Evolutionary conservation across 2,888 invertebrate species (phyloP), one percentile per base, ranked within the genome.

Genomic region (Mimas tiliae): DNA sequence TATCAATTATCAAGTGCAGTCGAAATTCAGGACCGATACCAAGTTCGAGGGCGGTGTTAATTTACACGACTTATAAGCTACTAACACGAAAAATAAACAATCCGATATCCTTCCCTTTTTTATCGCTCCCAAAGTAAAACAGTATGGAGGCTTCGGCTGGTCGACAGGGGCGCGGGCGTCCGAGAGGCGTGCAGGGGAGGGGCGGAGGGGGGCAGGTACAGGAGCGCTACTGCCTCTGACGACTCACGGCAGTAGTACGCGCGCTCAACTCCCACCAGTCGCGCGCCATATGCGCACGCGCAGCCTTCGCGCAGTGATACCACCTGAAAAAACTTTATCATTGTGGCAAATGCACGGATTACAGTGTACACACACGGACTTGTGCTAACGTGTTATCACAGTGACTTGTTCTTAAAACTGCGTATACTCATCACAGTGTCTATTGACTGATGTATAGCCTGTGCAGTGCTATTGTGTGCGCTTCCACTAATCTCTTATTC

Each of bases 31-130:
- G 81, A 85, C 75, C 79, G 78, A 81, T 75, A 76, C 80, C 81
- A 86, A 80, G 75, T 84, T 79, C 73, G 83, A 88, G 82, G 83
- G 84, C 80, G 82, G 87, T 83, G 89, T 89, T 90, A 91, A 91
- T 91, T 91, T 89, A 92, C 88, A 90, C 86, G 85, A 90, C 89
- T 87, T 90, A 90, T 90, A 88, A 82, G 89, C 91, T 90, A 89
- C 91, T 91, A 93, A 93, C 90, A 90, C 79, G 86, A 90, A 91
- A 92, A 92, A 92, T 91, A 91, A 93, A 92, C 91, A 93, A 92
- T 84, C 75, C 82, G 85, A 89, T 90, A 92, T 91, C 88, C 85
- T 87, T 88, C 88, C 91, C 87, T 91, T 93, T 91, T 92, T 93
- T 92, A 90, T 90, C 86, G 86, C 84, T 85, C 77, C 80, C 81